Evolutionary conservation across 2,113 vertebrate genomes (phyloP), one percentile per base, ranked within the genome.

Genomic region (Caranx melampygus): DNA sequence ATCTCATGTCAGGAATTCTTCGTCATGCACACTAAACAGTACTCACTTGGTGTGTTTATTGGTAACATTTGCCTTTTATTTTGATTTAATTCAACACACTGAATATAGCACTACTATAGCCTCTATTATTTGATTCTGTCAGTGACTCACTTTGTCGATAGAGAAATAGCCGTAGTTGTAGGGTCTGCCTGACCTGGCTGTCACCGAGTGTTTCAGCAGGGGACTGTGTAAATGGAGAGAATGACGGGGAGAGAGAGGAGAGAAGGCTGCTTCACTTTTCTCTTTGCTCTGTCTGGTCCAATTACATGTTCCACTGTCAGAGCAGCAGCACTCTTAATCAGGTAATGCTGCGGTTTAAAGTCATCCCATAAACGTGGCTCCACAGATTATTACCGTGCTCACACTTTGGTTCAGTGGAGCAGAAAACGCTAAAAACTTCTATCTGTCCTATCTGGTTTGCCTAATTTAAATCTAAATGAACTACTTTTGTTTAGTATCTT

Each of bases 241-340:
- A 18, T 44, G 21, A 62, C 20, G 15, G 33, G 65, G 66, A 12
- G 34, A 8, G 40, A 58, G 45, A 34, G 70, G 15, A 74, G 75
- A 78, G 78, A 76, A 44, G n/a, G 65, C 84, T 68, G 70, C 79
- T 87, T 86, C 75, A 16, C 75, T 67, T 72, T 75, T 75, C 78
- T 82, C 87, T 88, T 91, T 89, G 71, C 70, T 85, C 80, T 90
- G 89, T 93, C 93, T 90, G 70, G 69, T 91, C 84, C 88, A 92
- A 93, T 93, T 93, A 92, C 66, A 81, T 91, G 89, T 91, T 81
- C 84, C 58, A 42, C 70, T 55, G 84, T 90, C 88, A 87, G 82
- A 81, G 83, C 72, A 80, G 84, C 83, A 88, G 87, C 55, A 4
- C 79, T 92, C 85, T 87, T 93, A 89, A 94, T 92, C 87, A 86